phyloP scores from a whole-genome alignment of 1,140 invertebrate species.

The Popillia japonica region DNA sequence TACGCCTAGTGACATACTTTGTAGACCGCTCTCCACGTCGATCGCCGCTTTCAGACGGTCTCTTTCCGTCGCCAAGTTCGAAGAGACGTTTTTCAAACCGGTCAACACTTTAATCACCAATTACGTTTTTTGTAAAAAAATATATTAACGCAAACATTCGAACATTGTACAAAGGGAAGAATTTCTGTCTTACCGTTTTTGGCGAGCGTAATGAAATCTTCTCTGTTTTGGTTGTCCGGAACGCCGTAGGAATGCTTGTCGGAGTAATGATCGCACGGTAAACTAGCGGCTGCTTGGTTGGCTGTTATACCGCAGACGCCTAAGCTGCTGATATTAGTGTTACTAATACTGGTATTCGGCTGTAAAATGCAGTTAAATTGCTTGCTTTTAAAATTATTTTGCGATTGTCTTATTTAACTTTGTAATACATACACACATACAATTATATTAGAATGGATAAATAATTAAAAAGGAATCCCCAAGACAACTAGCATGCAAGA shows the following conservation, averaged over 20 bases:
- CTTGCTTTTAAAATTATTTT: background rate
- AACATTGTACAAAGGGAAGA: background rate
- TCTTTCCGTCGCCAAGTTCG: constrained; percentile 68
- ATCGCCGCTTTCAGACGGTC: constrained; percentile 68
- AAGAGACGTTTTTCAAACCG: constrained; percentile 64
- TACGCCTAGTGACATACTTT: constrained; percentile 47
- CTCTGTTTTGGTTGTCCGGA: constrained; percentile 69
- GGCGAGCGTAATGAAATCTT: constrained; percentile 74
- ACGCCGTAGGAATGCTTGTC: constrained; percentile 45
- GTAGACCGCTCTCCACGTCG: constrained; percentile 62
- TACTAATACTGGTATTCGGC: constrained; percentile 48
- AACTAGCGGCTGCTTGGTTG: background rate
- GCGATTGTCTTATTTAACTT: no score
- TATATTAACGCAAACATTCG: no score
- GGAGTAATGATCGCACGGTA: constrained; percentile 10
- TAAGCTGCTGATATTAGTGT: constrained; percentile 42
- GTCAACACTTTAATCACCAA: background rate
- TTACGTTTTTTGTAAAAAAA: no score
- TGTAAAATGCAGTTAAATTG: background rate
- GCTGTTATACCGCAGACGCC: background rate
- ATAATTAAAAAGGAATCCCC: no score
- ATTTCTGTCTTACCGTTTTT: constrained; percentile 66
- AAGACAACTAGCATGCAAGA: no score
- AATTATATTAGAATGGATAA: no score
- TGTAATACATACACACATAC: no score